Conservation (phyloP, 2,888 invertebrate species). For the Epinotia nisella region DNA sequence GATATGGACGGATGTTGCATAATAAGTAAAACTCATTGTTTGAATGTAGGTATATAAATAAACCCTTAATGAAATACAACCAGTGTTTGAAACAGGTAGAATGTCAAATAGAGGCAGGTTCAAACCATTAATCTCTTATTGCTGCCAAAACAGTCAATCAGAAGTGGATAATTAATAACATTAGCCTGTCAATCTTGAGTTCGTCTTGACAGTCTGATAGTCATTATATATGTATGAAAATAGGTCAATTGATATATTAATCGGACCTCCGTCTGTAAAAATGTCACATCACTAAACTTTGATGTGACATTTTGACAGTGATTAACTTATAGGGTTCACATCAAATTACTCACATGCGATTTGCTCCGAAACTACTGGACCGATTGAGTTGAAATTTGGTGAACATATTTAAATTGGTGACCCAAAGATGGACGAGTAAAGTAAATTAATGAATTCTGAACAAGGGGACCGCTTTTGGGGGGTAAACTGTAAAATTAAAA, state of each 20-base stretch:
- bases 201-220: not conserved
- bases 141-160: slow-evolving; percentile 31
- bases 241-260: not conserved
- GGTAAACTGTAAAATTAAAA: too few relatives aligned
- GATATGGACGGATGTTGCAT: too few relatives aligned
- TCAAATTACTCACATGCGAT: too few relatives aligned
- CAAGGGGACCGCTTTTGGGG: too few relatives aligned
- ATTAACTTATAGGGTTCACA: too few relatives aligned
- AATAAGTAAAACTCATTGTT: too few relatives aligned
- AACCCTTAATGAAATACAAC: not conserved
- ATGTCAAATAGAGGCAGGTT: slow-evolving; percentile 1
- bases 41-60: not conserved
- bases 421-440: too few relatives aligned
- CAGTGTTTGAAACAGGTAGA: slow-evolving; percentile 19
- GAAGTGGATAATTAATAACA: not conserved
- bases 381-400: too few relatives aligned
- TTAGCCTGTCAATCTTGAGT: slow-evolving; percentile 13
- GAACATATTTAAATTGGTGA: too few relatives aligned
- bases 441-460: too few relatives aligned
- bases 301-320: too few relatives aligned
- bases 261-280: not conserved
- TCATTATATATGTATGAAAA: not conserved
- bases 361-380: too few relatives aligned
- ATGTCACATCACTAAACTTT: not conserved
- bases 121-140: slow-evolving; percentile 19